Evolutionary conservation across 2,797 vertebrate genomes (phyloP), one percentile per base, ranked within the genome.

Genomic region (Carapus acus): DNA sequence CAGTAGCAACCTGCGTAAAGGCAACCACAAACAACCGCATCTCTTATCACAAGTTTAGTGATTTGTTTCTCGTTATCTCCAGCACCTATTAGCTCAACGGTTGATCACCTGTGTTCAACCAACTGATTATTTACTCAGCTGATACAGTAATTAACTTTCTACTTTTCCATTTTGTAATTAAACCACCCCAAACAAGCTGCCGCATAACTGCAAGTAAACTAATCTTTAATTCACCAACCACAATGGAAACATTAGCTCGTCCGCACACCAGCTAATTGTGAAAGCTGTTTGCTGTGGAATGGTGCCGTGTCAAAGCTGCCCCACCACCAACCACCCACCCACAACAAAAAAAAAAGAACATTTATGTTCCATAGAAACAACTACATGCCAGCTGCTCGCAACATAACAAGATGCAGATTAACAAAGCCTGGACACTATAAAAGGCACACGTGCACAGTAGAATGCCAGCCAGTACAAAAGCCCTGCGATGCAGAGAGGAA

Each of bases 61-160:
- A 47, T 64, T 62, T 62, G 40, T 19, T 49, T 23, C 41, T 49
- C 59, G 57, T 62, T 76, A 58, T 48, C 43, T 64, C 62, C 15
- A 46, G 5, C 24, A 27, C 24, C 24, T 49, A 60, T 71, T 44
- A 53, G 49, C 7, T 2, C 8, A 3, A 13, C 31, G 11, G 31
- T 9, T 33, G 31, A 33, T 33, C 31, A 12, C 31, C 31, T 33
- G 11, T 4, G 31, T 33, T 33, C 31, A 33, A 33, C 14, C 17
- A 2, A 19, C 17, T 20, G 39, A 9, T 40, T 40, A 40, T n/a
- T 40, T 12, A 12, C 20, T 2, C 18, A 17, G n/a, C 36, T 38
- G 16, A 2, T 17, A 16, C n/a, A 7, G 8, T 8, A 16, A 16
- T 38, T 38, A 38, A 17, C 36, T 38, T 7, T 38, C 36, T 16